These are phyloP conservation scores for Sminthurinus aureus DNA, from an alignment of 2,888 invertebrate species.

Conservation along the genomic window DNA sequence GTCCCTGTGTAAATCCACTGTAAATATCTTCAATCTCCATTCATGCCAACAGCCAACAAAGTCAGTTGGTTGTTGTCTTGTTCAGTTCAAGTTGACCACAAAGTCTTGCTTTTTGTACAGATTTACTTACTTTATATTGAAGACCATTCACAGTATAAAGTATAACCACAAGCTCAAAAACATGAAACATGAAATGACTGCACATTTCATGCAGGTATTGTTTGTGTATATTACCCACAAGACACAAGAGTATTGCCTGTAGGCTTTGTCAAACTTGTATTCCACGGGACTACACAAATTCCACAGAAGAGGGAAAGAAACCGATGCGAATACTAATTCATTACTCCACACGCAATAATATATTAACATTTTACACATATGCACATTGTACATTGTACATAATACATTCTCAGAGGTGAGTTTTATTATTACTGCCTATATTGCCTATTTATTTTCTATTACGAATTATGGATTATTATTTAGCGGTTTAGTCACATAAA, in stretches of 20 bases:
- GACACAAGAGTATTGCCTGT: background rate
- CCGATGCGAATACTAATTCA: background rate
- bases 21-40: slow-evolving; percentile 28
- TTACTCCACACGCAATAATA: too few relatives aligned
- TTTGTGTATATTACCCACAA: background rate
- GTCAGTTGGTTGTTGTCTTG: background rate
- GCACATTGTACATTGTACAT: too few relatives aligned
- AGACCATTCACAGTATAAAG: background rate
- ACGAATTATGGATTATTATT: too few relatives aligned
- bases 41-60: slow-evolving; percentile 10
- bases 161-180: background rate
- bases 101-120: background rate
- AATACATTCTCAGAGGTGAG: too few relatives aligned
- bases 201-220: too few relatives aligned
- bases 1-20: slow-evolving; percentile 3
- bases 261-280: background rate
- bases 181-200: background rate
- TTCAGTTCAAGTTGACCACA: slow-evolving; percentile 18
- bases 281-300: background rate
- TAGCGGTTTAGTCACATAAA: too few relatives aligned
- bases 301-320: background rate
- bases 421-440: too few relatives aligned
- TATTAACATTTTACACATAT: too few relatives aligned
- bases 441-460: too few relatives aligned
- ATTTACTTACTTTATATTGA: background rate